Conservation (phyloP, 2,888 invertebrate species). For the Epirrhoe tristata region DNA sequence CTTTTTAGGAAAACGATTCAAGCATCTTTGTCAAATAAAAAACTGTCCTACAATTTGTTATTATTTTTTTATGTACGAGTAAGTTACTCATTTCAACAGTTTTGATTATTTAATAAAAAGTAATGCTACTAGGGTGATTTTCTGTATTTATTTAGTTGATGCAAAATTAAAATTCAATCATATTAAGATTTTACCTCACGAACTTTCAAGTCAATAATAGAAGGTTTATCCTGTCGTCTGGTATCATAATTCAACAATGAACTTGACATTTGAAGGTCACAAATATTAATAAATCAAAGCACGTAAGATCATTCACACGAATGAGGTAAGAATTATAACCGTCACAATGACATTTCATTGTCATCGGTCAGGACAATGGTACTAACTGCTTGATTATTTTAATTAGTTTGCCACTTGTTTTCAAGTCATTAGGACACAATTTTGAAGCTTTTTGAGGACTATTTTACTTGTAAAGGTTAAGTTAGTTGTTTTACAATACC, state of each 20-base stretch:
- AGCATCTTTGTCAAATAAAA: neutral
- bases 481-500: no score
- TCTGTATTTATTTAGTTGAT: no score
- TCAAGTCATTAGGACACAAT: slow-evolving; percentile 25
- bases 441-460: slow-evolving; percentile 7
- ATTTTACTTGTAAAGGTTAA: neutral
- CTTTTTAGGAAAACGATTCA: neutral
- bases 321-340: slow-evolving; percentile 74
- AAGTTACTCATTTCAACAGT: no score
- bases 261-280: slow-evolving; percentile 53
- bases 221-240: neutral
- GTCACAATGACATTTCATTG: slow-evolving; percentile 66
- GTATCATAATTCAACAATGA: slow-evolving; percentile 36
- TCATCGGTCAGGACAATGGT: slow-evolving; percentile 43
- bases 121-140: no score
- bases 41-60: neutral
- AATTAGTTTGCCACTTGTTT: slow-evolving; percentile 42
- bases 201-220: no score
- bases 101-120: no score
- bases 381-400: slow-evolving; percentile 45
- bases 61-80: neutral
- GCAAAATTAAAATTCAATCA: no score
- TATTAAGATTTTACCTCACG: no score
- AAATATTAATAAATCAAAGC: slow-evolving; percentile 70
- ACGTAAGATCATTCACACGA: slow-evolving; percentile 68